Evolutionary conservation across 2,797 vertebrate genomes (phyloP).

Genomic region (Paguma larvata): DNA sequence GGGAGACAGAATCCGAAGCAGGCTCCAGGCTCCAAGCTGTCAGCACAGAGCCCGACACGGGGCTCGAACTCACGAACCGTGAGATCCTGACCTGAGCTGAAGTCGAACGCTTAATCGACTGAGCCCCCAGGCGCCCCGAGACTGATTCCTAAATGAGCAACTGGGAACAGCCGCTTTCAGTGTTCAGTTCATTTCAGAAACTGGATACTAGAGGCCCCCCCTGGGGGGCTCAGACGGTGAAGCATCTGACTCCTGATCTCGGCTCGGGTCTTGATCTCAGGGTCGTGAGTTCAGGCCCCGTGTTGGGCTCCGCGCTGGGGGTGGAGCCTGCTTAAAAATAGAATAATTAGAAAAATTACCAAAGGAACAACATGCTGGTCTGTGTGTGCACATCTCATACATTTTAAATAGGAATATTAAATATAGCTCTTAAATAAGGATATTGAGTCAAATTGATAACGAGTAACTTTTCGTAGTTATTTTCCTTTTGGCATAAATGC

Average conservation of each 20-base stretch:
- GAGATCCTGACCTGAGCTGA: too few species aligned
- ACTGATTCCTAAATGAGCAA: not conserved
- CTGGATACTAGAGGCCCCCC: too few species aligned
- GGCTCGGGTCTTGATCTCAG: too few species aligned
- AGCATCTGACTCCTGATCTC: too few species aligned
- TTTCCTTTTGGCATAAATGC: not conserved
- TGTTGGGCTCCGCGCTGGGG: too few species aligned
- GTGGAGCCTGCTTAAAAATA: not conserved
- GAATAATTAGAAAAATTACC: not conserved
- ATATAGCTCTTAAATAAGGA: not conserved
- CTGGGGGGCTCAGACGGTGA: too few species aligned
- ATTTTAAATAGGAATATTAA: not conserved
- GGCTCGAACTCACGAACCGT: too few species aligned
- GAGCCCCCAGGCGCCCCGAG: not conserved
- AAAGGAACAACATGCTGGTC: not conserved
- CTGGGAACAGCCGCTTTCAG: not conserved
- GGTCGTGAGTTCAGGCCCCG: too few species aligned
- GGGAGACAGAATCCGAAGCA: too few species aligned
- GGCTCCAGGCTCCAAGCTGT: too few species aligned
- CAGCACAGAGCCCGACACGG: too few species aligned
- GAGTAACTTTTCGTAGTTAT: not conserved
- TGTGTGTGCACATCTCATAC: not conserved
- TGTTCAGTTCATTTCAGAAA: not conserved
- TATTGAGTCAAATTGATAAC: not conserved
- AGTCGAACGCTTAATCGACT: too few species aligned